phyloP scores from a whole-genome alignment of 1,140 invertebrate genomes.

The Caerostris extrusa region DNA sequence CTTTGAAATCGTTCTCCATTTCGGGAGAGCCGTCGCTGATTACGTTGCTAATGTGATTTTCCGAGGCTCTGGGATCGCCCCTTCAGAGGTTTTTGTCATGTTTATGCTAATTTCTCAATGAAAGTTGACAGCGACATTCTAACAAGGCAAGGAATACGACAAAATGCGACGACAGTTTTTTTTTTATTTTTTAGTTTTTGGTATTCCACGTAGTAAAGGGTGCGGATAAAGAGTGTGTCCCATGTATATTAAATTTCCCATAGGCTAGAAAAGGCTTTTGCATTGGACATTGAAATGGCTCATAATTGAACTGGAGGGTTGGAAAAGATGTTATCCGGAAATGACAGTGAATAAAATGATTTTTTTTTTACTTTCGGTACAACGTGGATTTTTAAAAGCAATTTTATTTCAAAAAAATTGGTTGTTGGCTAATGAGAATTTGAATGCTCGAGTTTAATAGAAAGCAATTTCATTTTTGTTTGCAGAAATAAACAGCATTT shows the following conservation, averaged over 20 bases:
- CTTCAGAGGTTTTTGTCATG: constrained; percentile 47
- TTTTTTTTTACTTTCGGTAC: not conserved
- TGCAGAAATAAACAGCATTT: too few species aligned
- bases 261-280: not conserved
- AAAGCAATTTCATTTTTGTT: too few species aligned
- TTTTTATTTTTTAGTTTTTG: not conserved
- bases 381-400: not conserved
- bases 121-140: constrained; percentile 30
- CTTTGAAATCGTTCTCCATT: not conserved
- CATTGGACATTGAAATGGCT: not conserved
- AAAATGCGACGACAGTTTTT: not conserved
- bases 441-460: not conserved
- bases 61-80: not conserved
- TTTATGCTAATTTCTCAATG: constrained; percentile 68
- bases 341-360: not conserved
- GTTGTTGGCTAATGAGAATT: not conserved
- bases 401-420: not conserved
- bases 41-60: constrained; percentile 62
- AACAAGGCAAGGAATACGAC: not conserved
- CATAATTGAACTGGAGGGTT: constrained; percentile 39
- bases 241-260: constrained; percentile 60
- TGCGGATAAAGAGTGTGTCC: not conserved
- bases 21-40: constrained; percentile 12
- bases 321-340: not conserved
- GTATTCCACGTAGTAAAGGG: not conserved